These are phyloP conservation scores for Epicampocera succincta DNA, from an alignment of 2,888 invertebrate genomes.

Conservation along the genomic window DNA sequence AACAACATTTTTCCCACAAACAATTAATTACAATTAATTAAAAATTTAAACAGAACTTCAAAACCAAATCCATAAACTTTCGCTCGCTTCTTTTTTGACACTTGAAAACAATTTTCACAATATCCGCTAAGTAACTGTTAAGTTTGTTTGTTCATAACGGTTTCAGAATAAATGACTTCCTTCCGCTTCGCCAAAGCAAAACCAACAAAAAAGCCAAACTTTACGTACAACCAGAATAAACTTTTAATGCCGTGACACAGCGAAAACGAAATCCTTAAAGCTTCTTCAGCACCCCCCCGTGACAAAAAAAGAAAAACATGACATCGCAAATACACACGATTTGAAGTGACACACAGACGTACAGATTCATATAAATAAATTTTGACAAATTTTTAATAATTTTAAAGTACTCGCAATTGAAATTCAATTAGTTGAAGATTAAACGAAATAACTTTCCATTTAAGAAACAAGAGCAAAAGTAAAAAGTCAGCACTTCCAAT, in stretches of 20 bases:
- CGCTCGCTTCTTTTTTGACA: constrained; percentile 5
- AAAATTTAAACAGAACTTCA: constrained; percentile 20
- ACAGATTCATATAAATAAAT: background rate
- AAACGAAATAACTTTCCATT: background rate
- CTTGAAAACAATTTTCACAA: constrained; percentile 39
- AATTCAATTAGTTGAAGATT: constrained; percentile 29
- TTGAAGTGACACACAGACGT: too few species aligned
- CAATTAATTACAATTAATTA: constrained; percentile 54
- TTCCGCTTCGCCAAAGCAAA: constrained; percentile 6
- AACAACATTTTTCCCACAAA: background rate
- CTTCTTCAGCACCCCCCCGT: constrained; percentile 20
- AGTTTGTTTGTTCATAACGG: constrained; percentile 32
- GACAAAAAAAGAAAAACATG: background rate
- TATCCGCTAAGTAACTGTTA: constrained; percentile 9
- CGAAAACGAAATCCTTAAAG: background rate
- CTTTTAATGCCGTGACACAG: background rate
- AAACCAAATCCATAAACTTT: constrained; percentile 38
- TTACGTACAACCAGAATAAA: constrained; percentile 4
- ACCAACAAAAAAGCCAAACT: too few species aligned
- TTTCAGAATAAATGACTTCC: constrained; percentile 55
- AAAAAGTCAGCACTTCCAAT: constrained; percentile 34
- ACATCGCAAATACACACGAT: background rate
- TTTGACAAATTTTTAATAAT: constrained; percentile 6
- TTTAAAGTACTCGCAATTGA: constrained; percentile 44
- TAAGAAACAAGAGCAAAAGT: background rate